phyloP scores from a whole-genome alignment of 2,797 vertebrate genomes.

The Aphelocoma californica region DNA sequence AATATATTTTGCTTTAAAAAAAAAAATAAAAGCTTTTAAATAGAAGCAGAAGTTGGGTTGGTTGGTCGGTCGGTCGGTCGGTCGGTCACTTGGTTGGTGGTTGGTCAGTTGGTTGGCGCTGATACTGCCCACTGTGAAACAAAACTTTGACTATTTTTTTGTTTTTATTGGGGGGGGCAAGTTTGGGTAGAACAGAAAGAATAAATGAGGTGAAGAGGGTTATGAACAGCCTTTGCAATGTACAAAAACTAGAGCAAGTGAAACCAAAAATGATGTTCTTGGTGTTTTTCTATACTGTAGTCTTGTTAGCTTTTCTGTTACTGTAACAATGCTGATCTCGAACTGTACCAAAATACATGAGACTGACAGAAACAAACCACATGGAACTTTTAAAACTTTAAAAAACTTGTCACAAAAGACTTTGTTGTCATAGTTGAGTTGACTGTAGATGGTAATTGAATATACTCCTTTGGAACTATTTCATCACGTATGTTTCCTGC shows the following conservation, averaged over 20 bases:
- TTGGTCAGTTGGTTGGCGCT: constrained; percentile 59
- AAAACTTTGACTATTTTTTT: constrained; percentile 85
- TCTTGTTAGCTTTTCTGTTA: constrained; percentile 99
- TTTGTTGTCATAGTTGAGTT: constrained; percentile 99
- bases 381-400: constrained; percentile 96
- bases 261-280: constrained; percentile 99
- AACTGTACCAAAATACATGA: constrained; percentile 99
- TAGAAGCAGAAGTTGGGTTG: constrained; percentile 74
- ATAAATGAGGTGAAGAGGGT: constrained; percentile 84
- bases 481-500: constrained; percentile 99
- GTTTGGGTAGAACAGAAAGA: constrained; percentile 83
- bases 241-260: constrained; percentile 99
- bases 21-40: constrained; percentile 64
- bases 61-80: constrained; percentile 9
- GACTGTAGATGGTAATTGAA: constrained; percentile 99
- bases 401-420: constrained; percentile 99
- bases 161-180: constrained; percentile 80
- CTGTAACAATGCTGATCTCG: constrained; percentile 99
- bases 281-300: constrained; percentile 99
- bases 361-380: constrained; percentile 89
- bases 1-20: constrained; percentile 81
- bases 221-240: constrained; percentile 99
- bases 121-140: constrained; percentile 95
- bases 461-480: constrained; percentile 99
- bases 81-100: neutral